Base-by-base conservation (phyloP, 2,888 invertebrate species). In the Melanchra persicariae region DNA sequence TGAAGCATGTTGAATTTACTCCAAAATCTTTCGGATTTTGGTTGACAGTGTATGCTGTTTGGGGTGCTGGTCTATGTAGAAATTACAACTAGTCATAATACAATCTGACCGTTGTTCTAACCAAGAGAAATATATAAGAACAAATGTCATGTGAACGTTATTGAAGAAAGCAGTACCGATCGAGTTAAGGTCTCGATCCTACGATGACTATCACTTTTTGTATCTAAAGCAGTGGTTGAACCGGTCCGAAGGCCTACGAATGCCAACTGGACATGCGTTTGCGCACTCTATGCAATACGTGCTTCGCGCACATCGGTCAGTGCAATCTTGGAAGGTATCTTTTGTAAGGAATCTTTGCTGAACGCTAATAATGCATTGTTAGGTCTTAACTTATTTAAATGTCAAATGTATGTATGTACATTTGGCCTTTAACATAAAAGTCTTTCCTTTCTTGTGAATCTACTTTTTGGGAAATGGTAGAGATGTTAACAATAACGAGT, bases 171-270 rank as follows among this genome's bases (percentile, higher is more conserved):
- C 80, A 77, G 83, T 83, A 84, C 85, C 68, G 63, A 82, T 78
- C 82, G 49, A 70, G 76, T 65, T 77, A 85, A 87, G 89, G 88
- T 89, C 88, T 89, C 80, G 87, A 85, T 84, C 87, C 84, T 86
- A 82, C 85, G 89, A 90, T 91, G 90, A 90, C 90, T 93, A 93
- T 93, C 91, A 90, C 89, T 92, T 92, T 91, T 91, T 91, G 89
- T 89, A 89, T 90, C 88, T 85, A 87, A 87, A 88, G 83, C 79
- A 76, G 85, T 76, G 74, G 83, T 82, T 79, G 85, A 92, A 94
- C 94, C 94, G 93, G 94, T 93, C 90, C 67, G 55, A 74, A 72
- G 74, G 85, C 81, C 87, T 87, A 87, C 81, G 83, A 86, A 89
- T 87, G 88, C 82, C 82, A 87, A 84, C 87, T 88, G 88, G 86